phyloP scores from a whole-genome alignment of 1,140 invertebrate species.

The Trachelipus rathkii region DNA sequence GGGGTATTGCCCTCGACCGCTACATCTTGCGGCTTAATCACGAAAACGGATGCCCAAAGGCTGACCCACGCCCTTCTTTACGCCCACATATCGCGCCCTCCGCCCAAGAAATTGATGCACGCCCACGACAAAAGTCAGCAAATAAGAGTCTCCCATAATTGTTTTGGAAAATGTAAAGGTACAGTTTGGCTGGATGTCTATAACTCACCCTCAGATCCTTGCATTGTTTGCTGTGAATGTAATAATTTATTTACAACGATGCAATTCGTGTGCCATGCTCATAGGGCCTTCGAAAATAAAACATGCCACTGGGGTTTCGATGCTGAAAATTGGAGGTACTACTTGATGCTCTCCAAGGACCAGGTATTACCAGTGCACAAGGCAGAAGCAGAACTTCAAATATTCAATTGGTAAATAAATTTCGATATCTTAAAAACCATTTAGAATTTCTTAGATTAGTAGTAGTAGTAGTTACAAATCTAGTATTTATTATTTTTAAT shows the following conservation, averaged over 20 bases:
- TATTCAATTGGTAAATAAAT: no score
- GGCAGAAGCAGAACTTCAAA: conserved; percentile 67
- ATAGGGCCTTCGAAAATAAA: conserved; percentile 75
- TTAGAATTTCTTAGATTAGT: no score
- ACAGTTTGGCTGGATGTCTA: conserved; percentile 78
- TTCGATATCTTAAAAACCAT: no score
- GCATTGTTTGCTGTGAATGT: conserved; percentile 90
- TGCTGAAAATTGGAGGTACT: conserved; percentile 86
- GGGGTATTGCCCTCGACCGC: conserved; percentile 79
- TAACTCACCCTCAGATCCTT: conserved; percentile 65
- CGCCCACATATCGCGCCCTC: conserved; percentile 52
- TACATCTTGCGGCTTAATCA: conserved; percentile 81
- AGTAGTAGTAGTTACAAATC: no score
- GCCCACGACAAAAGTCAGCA: conserved; percentile 25
- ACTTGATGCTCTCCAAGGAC: conserved; percentile 75
- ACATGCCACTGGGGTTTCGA: conserved; percentile 99
- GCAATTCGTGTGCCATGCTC: conserved; percentile 89
- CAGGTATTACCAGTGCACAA: conserved; percentile 65
- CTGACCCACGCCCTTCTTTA: conserved; percentile 82
- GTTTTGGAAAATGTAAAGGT: conserved; percentile 89
- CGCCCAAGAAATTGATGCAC: conserved; percentile 30
- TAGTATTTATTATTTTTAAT: no score
- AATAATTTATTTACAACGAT: conserved; percentile 76
- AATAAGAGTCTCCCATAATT: conserved; percentile 66
- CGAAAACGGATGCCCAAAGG: conserved; percentile 94